phyloP scores from a whole-genome alignment of 92 coral and sea anemone genomes.

The Anthopleura xanthogrammica region DNA sequence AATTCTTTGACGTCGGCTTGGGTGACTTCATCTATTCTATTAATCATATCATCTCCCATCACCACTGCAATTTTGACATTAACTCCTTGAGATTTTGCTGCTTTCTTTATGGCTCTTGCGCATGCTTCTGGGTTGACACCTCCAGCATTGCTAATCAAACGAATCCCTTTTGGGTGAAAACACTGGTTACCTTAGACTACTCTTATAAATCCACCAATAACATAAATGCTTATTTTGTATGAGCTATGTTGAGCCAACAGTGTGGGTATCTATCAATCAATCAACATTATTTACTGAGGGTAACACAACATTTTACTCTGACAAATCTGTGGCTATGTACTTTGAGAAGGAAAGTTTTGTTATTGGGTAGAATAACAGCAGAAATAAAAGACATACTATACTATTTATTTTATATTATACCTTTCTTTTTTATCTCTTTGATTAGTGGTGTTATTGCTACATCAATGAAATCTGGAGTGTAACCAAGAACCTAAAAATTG shows the following conservation, averaged over 20 bases:
- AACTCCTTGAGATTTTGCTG: slow-evolving; percentile 68
- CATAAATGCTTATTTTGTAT: too few species aligned
- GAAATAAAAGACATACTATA: too few species aligned
- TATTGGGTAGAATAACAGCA: too few species aligned
- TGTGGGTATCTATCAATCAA: too few species aligned
- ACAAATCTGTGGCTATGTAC: too few species aligned
- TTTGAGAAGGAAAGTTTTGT: too few species aligned
- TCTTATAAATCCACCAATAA: too few species aligned
- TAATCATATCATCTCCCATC: slow-evolving; percentile 86
- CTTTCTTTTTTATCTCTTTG: slow-evolving; percentile 86
- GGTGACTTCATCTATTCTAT: slow-evolving; percentile 52
- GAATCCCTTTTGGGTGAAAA: slow-evolving; percentile 62
- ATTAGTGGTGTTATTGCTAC: slow-evolving; percentile 84
- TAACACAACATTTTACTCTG: too few species aligned
- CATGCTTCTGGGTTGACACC: slow-evolving; percentile 96
- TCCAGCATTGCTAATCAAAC: slow-evolving; percentile 96
- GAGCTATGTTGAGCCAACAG: too few species aligned
- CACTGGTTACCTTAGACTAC: not conserved
- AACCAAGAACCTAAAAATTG: slow-evolving; percentile 73
- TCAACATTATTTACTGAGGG: too few species aligned
- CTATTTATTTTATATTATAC: slow-evolving; percentile 20
- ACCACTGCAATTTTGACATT: slow-evolving; percentile 88
- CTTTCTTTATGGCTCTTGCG: slow-evolving; percentile 73
- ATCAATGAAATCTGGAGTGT: slow-evolving; percentile 89
- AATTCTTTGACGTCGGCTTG: slow-evolving; percentile 69